These are phyloP conservation scores for Equus quagga DNA, from an alignment of 2,113 vertebrate species.

Conservation along the genomic window DNA sequence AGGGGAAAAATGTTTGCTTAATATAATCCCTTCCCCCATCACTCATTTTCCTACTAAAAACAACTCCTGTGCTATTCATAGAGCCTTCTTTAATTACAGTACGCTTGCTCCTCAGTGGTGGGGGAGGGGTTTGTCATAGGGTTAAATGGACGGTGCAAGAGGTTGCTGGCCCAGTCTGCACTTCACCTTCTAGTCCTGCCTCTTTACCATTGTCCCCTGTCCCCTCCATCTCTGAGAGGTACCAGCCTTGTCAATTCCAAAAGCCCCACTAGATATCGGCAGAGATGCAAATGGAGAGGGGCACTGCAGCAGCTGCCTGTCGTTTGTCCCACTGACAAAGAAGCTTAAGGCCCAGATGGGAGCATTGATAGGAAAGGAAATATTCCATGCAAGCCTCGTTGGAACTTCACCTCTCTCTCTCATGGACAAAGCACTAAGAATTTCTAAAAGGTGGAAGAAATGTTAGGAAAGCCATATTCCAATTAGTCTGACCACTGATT, in stretches of 20 bases:
- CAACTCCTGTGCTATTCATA: conserved; percentile 15
- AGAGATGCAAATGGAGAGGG: neutral
- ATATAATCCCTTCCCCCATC: conserved; percentile 1
- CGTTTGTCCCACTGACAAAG: neutral
- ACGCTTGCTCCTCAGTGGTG: neutral
- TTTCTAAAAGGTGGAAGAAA: conserved; percentile 32
- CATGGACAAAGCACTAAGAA: neutral
- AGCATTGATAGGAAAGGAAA: neutral
- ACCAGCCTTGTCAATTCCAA: neutral
- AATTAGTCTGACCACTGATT: neutral
- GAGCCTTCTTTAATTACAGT: neutral
- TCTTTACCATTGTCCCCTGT: neutral
- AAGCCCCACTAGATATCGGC: neutral
- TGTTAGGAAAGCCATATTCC: neutral
- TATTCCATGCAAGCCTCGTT: neutral
- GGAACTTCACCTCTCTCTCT: neutral
- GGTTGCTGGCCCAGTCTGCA: neutral
- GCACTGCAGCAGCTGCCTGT: neutral
- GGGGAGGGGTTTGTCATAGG: neutral
- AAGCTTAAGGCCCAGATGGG: neutral
- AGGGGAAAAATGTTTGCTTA: neutral
- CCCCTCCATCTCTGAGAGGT: neutral
- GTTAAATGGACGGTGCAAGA: neutral
- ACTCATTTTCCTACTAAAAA: conserved; percentile 47
- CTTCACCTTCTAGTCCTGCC: neutral